Evolutionary conservation across 2,113 vertebrate species (phyloP).

Genomic region (Gobiocypris rarus): DNA sequence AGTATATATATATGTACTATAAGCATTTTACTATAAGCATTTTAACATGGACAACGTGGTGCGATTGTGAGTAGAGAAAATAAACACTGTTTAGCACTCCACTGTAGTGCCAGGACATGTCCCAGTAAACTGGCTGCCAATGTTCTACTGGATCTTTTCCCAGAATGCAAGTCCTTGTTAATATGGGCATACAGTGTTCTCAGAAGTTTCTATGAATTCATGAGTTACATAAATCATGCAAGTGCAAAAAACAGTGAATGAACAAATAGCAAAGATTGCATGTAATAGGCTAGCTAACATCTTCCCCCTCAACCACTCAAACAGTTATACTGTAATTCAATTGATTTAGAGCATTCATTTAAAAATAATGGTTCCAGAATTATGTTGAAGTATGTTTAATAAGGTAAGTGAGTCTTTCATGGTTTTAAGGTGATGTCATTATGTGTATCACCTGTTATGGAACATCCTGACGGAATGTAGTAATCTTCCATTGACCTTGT

Average conservation of each 20-base stretch:
- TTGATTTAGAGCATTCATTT: constrained; percentile 9
- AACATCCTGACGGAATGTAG: constrained; percentile 19
- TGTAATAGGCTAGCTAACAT: neutral
- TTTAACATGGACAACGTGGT: neutral
- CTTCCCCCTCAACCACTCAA: neutral
- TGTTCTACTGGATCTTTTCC: constrained; percentile 76
- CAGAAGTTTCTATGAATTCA: constrained; percentile 69
- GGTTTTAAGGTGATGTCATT: constrained; percentile 32
- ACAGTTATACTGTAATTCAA: neutral
- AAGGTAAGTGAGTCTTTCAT: neutral
- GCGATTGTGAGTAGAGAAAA: constrained; percentile 64
- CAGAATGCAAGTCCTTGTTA: constrained; percentile 76
- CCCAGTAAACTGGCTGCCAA: constrained; percentile 61
- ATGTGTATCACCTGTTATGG: constrained; percentile 41
- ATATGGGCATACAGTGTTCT: constrained; percentile 70
- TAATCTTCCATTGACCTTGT: constrained; percentile 44
- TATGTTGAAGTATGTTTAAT: neutral
- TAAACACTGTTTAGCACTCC: constrained; percentile 65
- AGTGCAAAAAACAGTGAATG: constrained; percentile 67
- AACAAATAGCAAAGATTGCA: constrained; percentile 30
- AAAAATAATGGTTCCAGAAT: neutral
- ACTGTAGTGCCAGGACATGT: constrained; percentile 65
- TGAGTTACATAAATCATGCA: constrained; percentile 60
- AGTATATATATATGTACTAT: neutral
- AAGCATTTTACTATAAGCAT: too few species aligned